phyloP scores from a whole-genome alignment of 1,140 invertebrate species.

The Platyscapa corneri region DNA sequence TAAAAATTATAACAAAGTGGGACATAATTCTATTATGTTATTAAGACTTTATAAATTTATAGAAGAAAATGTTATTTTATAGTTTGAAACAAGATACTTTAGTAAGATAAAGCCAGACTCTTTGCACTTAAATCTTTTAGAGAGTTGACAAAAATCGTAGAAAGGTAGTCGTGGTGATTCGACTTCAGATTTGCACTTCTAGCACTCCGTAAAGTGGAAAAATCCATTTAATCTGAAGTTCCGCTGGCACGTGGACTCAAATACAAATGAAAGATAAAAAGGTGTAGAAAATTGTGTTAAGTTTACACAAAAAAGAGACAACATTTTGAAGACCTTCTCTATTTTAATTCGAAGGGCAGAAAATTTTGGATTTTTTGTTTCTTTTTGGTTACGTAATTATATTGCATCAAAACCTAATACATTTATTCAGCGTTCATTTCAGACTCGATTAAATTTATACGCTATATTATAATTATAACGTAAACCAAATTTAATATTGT shows the following conservation, averaged over 20 bases:
- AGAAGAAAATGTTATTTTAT: neutral
- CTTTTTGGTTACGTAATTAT: neutral
- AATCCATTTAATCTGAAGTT: conserved; percentile 46
- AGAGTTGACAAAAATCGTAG: neutral
- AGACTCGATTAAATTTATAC: neutral
- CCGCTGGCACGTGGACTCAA: neutral
- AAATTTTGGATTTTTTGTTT: neutral
- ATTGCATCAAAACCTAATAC: neutral
- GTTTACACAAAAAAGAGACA: neutral
- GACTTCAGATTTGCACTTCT: conserved; percentile 45
- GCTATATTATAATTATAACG: neutral
- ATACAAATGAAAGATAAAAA: neutral
- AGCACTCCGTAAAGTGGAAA: conserved; percentile 18
- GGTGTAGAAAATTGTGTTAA: neutral
- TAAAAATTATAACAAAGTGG: neutral
- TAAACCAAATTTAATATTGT: neutral
- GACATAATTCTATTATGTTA: neutral
- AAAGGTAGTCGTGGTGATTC: neutral
- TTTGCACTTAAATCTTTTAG: neutral
- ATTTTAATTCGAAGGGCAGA: neutral
- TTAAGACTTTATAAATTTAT: neutral
- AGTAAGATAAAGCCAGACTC: neutral
- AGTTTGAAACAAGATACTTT: neutral
- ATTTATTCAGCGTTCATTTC: neutral
- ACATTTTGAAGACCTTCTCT: neutral